A percentile compares a stretch with the other conserved stretches of the same genome.
Evolutionary conservation across 53 echinoderm and acorn worm genomes (phyloP).

Genomic region (Holothuria scabra): DNA sequence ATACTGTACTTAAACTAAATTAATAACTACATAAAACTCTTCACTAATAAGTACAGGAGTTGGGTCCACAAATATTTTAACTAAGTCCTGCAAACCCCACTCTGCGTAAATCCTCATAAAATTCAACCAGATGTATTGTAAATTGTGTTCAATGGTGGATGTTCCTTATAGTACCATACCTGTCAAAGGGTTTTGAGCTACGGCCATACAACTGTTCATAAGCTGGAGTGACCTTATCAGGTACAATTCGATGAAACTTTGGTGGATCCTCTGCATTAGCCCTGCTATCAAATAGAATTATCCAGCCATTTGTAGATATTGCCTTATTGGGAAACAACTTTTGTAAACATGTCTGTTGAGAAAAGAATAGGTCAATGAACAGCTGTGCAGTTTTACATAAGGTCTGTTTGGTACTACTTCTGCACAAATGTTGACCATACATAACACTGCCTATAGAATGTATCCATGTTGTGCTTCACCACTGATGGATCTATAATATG

Average conservation of each 20-base stretch:
- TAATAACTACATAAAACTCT: no score
- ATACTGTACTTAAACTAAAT: no score
- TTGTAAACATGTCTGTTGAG: conserved; percentile 38
- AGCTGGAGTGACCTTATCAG: conserved; percentile 56
- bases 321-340: conserved; percentile 27
- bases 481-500: no score
- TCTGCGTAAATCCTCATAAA: no score
- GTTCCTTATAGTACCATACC: conserved; percentile 33
- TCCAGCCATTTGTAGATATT: conserved; percentile 73
- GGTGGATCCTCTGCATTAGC: conserved; percentile 83
- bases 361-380: neutral
- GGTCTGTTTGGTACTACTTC: neutral
- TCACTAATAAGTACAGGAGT: no score
- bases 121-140: no score
- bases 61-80: no score
- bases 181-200: conserved; percentile 65
- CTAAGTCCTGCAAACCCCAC: no score
- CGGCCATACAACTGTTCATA: conserved; percentile 81
- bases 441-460: no score
- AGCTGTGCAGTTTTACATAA: neutral
- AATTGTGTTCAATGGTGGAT: no score
- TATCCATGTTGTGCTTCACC: no score
- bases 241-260: conserved; percentile 68
- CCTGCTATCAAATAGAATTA: conserved; percentile 86
- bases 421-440: neutral